These are phyloP conservation scores for Liolophura sinensis DNA, from an alignment of 1,140 invertebrate species.

Conservation along the genomic window DNA sequence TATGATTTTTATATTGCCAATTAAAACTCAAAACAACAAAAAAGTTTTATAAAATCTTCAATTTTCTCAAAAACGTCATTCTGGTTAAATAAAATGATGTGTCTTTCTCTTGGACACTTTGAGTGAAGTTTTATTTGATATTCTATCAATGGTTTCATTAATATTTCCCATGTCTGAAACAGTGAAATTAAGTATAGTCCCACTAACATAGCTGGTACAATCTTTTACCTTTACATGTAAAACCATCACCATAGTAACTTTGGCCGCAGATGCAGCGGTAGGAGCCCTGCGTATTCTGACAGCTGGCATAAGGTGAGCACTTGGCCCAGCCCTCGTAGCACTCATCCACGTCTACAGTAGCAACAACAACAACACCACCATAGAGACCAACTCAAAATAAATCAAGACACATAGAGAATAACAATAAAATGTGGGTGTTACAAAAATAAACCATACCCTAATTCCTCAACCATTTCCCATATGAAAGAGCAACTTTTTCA, in stretches of 20 bases:
- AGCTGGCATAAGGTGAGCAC: slow-evolving; percentile 41
- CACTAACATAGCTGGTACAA: background rate
- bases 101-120: too few species aligned
- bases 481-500: too few species aligned
- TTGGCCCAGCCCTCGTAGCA: slow-evolving; percentile 32
- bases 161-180: too few species aligned
- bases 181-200: background rate
- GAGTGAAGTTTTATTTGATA: too few species aligned
- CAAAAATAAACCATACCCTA: too few species aligned
- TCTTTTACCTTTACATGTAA: slow-evolving; percentile 35
- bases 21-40: too few species aligned
- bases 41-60: too few species aligned
- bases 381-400: background rate
- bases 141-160: too few species aligned
- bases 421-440: background rate
- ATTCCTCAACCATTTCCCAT: too few species aligned
- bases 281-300: slow-evolving; percentile 40
- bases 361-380: background rate
- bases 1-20: too few species aligned
- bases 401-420: background rate
- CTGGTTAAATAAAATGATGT: too few species aligned
- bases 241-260: slow-evolving; percentile 45
- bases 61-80: too few species aligned
- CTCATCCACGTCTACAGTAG: slow-evolving; percentile 45
- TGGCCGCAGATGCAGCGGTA: slow-evolving; percentile 45